Evolutionary conservation across 1,140 invertebrate genomes (phyloP), one percentile per base, ranked within the genome.

Genomic region (Atopsyche davidsoni): DNA sequence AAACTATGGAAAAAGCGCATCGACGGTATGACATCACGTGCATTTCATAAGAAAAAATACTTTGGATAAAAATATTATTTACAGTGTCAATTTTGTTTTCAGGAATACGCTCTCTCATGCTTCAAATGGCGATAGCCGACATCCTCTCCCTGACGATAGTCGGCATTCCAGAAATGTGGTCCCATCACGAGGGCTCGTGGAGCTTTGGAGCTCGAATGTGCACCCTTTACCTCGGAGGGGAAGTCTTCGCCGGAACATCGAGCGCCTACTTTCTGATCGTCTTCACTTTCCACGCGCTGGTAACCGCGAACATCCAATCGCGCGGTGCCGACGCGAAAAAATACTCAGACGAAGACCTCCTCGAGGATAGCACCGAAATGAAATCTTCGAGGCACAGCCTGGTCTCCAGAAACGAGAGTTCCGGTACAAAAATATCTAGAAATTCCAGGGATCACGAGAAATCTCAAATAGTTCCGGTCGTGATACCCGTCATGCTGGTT

Each of bases 251-350:
- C 3, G 72, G 74, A n/a, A 73, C 76, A 10, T 65, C 72, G 17
- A 66, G 65, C 4, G 57, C 73, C 4, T 79, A 78, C 55, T 64
- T 78, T 43, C 63, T 75, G 10, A 64, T 69, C 6, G 71, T 70
- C 11, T 61, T 76, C 31, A 73, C 75, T 22, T 66, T 78, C 35
- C 77, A 79, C 51, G 63, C 71, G 4, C 63, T 78, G n/a, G 73
- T 76, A 1, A 70, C 71, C 4, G 66, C 69, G 43, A 77, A 76
- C 54, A 48, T 76, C 2, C 66, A 75, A 60, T 44, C 43, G 0
- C 59, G 64, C 51, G 65, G 64, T 41, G 62, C 59, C 4, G 66
- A 70, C 55, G 67, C 60, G 40, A 62, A 59, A 42, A 60, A 62
- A 40, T 70, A 72, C 18, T 68, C 72, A 44, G 75, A 76, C 11